Evolutionary conservation across 2,888 invertebrate genomes (phyloP).

Genomic region (Epinotia ramella): DNA sequence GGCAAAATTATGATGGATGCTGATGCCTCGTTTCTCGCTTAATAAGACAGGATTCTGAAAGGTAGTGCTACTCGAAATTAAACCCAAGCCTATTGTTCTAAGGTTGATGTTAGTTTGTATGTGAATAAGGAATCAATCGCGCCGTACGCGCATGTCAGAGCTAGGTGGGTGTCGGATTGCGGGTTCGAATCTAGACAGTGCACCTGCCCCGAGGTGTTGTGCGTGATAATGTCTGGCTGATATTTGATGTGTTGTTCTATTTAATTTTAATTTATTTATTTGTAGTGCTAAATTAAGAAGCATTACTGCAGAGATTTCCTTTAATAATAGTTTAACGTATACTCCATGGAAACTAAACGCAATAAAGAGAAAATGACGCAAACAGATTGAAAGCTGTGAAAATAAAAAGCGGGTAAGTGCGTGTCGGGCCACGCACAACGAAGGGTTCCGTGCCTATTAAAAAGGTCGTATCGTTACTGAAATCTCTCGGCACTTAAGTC

Average conservation of each 20-base stretch:
- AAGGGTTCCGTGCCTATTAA: too few species aligned
- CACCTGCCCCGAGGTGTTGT: slow-evolving; percentile 26
- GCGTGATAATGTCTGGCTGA: not conserved
- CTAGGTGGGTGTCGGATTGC: slow-evolving; percentile 62
- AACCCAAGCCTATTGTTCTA: slow-evolving; percentile 51
- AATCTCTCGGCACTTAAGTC: too few species aligned
- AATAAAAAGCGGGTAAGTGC: too few species aligned
- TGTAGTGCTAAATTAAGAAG: not conserved
- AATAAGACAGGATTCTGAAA: slow-evolving; percentile 75
- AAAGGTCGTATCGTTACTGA: too few species aligned
- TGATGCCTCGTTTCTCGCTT: slow-evolving; percentile 78
- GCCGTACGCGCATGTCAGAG: slow-evolving; percentile 56
- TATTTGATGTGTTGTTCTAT: not conserved
- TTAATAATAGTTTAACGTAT: not conserved
- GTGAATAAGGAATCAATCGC: slow-evolving; percentile 61
- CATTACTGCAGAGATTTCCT: not conserved
- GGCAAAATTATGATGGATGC: slow-evolving; percentile 84
- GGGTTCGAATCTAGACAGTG: slow-evolving; percentile 59
- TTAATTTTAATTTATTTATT: not conserved
- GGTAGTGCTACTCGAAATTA: slow-evolving; percentile 49
- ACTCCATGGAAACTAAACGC: not conserved
- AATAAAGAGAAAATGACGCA: too few species aligned
- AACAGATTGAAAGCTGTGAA: too few species aligned
- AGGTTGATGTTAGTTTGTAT: slow-evolving; percentile 50
- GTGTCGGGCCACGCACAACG: too few species aligned